Base-by-base conservation (phyloP, 2,113 vertebrate genomes). In the Oreochromis spilurus region DNA sequence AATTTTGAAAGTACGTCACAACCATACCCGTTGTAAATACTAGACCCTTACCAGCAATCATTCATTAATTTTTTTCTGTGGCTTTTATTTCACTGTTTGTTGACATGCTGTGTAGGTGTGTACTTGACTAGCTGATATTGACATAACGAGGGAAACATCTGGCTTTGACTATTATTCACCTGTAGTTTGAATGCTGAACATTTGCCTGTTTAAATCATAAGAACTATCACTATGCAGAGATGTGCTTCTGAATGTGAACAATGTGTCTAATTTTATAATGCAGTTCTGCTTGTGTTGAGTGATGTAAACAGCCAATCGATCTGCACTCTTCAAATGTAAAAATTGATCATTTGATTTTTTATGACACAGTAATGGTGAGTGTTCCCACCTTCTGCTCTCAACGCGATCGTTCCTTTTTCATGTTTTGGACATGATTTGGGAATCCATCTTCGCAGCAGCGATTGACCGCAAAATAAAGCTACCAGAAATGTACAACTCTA, bases 341-440 rank as follows among this genome's bases (percentile, higher is more conserved):
- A 54, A 1, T 54, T 54, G 9, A 54, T 11, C n/a, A 54, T 54
- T 53, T 21, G 52, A 53, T 53, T 21, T 21, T 53, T 53, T 53
- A 21, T 53, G 9, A 21, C 52, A 53, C 52, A 21, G 19, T 53
- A 53, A 53, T 53, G 52, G 0, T 1, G 19, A 53, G 52, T 53
- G 52, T 53, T 53, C 52, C 19, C 19, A 53, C 52, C 3, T 53
- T 53, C 52, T 21, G 52, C 52, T 53, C 0, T 53, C 6, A 53
- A 53, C 2, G 2, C 52, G 11, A 54, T 54, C n/a, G 2, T 54
- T 54, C 0, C 3, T 1, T 54, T 21, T 54, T 54, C 0, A 5
- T 21, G 52, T 54, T 54, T 54, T 54, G n/a, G n/a, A 54, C n/a
- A n/a, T 19, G 4, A 52, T 52, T 52, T 52, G 50, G 17, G 4